A percentile compares a stretch with the other conserved stretches of the same genome.
phyloP scores from a whole-genome alignment of 1,140 invertebrate species.

The Zaprionus africanus region DNA sequence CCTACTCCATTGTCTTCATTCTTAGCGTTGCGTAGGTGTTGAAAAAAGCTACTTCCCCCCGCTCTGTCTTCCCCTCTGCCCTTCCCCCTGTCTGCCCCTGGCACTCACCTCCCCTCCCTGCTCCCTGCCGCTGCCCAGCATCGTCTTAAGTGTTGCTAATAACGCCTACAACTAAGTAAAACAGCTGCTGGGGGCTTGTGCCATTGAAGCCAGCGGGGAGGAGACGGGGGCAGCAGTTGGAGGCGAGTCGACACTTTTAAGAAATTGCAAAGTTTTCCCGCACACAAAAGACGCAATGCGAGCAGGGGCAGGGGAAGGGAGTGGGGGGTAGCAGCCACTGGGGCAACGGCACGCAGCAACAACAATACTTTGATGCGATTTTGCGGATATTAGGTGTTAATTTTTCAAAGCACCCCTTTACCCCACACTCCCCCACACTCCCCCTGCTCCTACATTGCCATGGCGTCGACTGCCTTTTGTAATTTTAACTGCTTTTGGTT shows the following conservation, averaged over 20 bases:
- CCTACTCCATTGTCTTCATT: constrained; percentile 27
- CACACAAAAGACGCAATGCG: constrained; percentile 58
- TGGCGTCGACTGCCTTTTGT: constrained; percentile 73
- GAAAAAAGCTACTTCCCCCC: constrained; percentile 37
- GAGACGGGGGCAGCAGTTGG: background rate
- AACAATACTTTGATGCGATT: constrained; percentile 82
- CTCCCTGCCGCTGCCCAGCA: background rate
- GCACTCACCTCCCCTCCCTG: background rate
- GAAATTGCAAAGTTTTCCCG: constrained; percentile 78
- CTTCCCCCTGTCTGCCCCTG: background rate
- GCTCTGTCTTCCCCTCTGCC: background rate
- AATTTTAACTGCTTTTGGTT: constrained; percentile 82
- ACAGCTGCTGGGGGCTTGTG: constrained; percentile 52
- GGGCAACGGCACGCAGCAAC: constrained; percentile 23
- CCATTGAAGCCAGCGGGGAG: background rate
- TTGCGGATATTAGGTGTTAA: constrained; percentile 83
- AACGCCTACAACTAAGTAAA: constrained; percentile 77
- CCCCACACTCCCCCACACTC: background rate
- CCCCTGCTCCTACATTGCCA: constrained; percentile 49
- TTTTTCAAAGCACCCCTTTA: constrained; percentile 65
- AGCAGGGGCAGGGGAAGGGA: background rate
- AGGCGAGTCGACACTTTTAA: constrained; percentile 68
- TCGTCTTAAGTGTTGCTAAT: constrained; percentile 77
- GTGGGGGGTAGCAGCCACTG: background rate
- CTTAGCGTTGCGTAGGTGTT: constrained; percentile 43